phyloP scores from a whole-genome alignment of 2,113 vertebrate genomes.

The Pomatostomus ruficeps region DNA sequence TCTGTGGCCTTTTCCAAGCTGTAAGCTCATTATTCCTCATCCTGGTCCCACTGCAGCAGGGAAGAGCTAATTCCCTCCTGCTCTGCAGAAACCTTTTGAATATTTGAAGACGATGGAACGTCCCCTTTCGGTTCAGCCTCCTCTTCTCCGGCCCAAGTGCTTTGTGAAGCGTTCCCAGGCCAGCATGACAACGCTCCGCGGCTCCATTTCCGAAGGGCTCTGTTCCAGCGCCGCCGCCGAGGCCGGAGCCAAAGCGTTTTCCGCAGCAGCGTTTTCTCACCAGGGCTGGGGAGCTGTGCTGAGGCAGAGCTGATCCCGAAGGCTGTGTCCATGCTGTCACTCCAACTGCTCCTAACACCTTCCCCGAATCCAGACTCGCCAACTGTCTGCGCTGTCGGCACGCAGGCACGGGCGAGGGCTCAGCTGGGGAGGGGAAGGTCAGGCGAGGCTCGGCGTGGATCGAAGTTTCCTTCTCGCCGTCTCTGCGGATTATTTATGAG shows the following conservation, averaged over 20 bases:
- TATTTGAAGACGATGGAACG: background rate
- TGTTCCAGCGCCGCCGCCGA: background rate
- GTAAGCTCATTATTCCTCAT: conserved; percentile 33
- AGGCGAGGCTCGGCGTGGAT: background rate
- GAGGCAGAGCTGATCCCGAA: conserved; percentile 11
- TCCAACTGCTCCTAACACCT: conserved; percentile 61
- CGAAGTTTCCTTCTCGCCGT: conserved; percentile 51
- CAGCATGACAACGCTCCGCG: background rate
- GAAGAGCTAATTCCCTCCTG: background rate
- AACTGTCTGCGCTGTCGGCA: conserved; percentile 57
- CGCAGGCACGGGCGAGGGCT: background rate
- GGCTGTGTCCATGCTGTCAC: conserved; percentile 54
- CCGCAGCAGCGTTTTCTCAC: conserved; percentile 7
- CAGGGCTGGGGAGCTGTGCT: background rate
- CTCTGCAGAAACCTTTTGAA: conserved; percentile 4
- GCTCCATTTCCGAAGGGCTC: background rate
- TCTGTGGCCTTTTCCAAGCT: background rate
- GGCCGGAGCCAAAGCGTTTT: background rate
- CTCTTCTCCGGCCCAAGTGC: background rate
- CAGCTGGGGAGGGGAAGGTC: conserved; percentile 27
- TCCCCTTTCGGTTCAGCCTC: background rate
- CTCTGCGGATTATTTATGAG: conserved; percentile 63
- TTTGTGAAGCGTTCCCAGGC: background rate
- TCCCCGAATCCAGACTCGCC: conserved; percentile 32
- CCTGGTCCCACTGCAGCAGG: background rate